Percentiles rank a stretch among this genome's conserved stretches.
Evolutionary conservation across 2,888 invertebrate genomes (phyloP).

Genomic region (Ormyrus thymus): DNA sequence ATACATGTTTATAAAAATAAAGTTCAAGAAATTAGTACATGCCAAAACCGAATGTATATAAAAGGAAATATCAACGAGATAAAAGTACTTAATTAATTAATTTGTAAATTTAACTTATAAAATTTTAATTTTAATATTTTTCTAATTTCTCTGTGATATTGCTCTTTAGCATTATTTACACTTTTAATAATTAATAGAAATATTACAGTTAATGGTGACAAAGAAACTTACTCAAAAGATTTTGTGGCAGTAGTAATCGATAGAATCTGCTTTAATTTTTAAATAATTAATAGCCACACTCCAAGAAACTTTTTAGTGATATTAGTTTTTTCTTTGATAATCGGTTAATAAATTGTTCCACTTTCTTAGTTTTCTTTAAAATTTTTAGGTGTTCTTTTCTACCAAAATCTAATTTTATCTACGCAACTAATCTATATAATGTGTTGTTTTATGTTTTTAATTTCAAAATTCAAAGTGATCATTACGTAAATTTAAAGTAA

Average conservation of each 20-base stretch:
- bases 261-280: not conserved
- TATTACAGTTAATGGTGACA: conserved; percentile 1
- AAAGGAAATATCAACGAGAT: not conserved
- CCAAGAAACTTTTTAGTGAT: conserved; percentile 19
- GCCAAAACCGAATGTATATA: conserved; percentile 31
- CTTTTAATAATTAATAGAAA: not conserved
- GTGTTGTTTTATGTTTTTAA: not conserved
- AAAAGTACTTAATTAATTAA: not conserved
- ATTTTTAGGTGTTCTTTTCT: conserved; percentile 5
- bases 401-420: conserved; percentile 10
- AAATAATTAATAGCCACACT: conserved; percentile 34
- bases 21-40: conserved; percentile 25
- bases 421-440: conserved; percentile 10
- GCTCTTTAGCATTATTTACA: conserved; percentile 26
- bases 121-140: conserved; percentile 1
- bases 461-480: conserved; percentile 3
- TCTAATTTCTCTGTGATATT: too few relatives aligned
- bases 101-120: too few relatives aligned
- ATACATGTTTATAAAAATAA: conserved; percentile 13
- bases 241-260: conserved; percentile 14
- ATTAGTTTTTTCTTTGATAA: conserved; percentile 19
- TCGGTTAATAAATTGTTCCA: conserved; percentile 26
- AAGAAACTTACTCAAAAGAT: conserved; percentile 1
- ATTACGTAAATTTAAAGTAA: not conserved
- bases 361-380: conserved; percentile 12